Base-by-base conservation (phyloP, 2,797 vertebrate species). In the Alcedo quadribrachys region DNA sequence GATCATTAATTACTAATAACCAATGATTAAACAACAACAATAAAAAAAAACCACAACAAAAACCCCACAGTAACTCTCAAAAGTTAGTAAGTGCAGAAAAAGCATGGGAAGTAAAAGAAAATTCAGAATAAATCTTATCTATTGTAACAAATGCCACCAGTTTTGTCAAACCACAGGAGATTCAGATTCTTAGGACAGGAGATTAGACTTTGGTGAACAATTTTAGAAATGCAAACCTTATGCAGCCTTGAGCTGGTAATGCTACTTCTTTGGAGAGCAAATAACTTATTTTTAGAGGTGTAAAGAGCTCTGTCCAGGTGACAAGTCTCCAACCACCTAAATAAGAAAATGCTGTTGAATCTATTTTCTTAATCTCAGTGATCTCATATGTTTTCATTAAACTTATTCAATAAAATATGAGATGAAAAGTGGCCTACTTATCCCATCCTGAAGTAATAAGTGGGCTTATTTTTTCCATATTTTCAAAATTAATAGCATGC, bases 381-480 rank as follows among this genome's bases (percentile, higher is more conserved):
- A 97, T 71, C 89, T 97, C 96, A 96, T 82, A 87, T 73, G 79
- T 96, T 97, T 97, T 96, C 85, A 95, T 95, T 95, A 96, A 97
- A 84, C 74, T 67, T 82, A 95, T n/a, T 87, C 70, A 94, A 90
- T 85, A 87, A 95, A 96, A 96, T 54, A 62, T 96, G 67, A 86
- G 57, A 85, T 68, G 42, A 87, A 90, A 94, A 94, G 67, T 70
- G 80, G 60, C 75, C 66, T 92, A 89, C 90, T 90, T 79, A 81
- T 85, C 40, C 91, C 87, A 83, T 46, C 28, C 58, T 90, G 70
- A 81, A 91, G 48, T 75, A 91, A 43, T 68, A 67, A 81, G 11
- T 90, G 55, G 84, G 89, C 27, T 85, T 51, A 71, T 75, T 71
- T 75, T 70, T 93, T 92, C 88, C 80, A 80, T 74, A 81, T 71